A percentile compares a stretch with the other conserved stretches of the same genome.
phyloP scores from a whole-genome alignment of 30 jellyfish, hydroid and myxozoan species.

The Chrysaora quinquecirrha region DNA sequence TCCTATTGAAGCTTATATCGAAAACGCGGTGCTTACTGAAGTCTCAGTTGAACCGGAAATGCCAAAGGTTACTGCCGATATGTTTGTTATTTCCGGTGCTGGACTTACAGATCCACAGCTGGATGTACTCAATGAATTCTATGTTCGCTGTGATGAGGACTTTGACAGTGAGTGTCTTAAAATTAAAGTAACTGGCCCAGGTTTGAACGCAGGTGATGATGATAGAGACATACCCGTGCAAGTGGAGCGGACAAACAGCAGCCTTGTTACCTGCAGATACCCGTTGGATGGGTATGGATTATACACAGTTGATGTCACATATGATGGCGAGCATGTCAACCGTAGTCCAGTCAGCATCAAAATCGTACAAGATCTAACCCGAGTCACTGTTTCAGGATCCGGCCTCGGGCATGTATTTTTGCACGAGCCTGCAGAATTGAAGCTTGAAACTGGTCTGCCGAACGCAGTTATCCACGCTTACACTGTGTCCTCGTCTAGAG shows the following conservation, averaged over 20 bases:
- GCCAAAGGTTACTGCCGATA: conserved; percentile 65
- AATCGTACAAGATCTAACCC: conserved; percentile 84
- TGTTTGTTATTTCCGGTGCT: conserved; percentile 83
- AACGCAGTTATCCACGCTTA: conserved; percentile 78
- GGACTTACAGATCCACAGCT: conserved; percentile 92
- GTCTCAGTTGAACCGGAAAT: conserved; percentile 48
- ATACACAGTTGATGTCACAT: conserved; percentile 65
- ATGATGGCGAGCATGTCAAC: conserved; percentile 87
- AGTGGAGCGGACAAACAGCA: conserved; percentile 60
- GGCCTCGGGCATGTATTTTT: conserved; percentile 66
- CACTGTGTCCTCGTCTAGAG: conserved; percentile 79
- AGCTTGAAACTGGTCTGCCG: conserved; percentile 82
- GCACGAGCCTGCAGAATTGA: conserved; percentile 72
- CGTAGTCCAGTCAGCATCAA: conserved; percentile 82
- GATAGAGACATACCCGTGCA: conserved; percentile 62
- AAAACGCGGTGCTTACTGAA: neutral
- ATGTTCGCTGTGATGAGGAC: conserved; percentile 84
- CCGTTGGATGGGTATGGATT: conserved; percentile 80
- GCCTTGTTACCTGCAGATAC: conserved; percentile 77
- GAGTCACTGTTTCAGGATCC: conserved; percentile 71
- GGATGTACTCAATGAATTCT: conserved; percentile 78
- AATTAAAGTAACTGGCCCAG: conserved; percentile 72
- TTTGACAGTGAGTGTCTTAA: conserved; percentile 52
- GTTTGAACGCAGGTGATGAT: conserved; percentile 69
- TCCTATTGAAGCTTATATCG: conserved; percentile 28